phyloP scores from a whole-genome alignment of 2,888 invertebrate species.

The Tetragonisca angustula region DNA sequence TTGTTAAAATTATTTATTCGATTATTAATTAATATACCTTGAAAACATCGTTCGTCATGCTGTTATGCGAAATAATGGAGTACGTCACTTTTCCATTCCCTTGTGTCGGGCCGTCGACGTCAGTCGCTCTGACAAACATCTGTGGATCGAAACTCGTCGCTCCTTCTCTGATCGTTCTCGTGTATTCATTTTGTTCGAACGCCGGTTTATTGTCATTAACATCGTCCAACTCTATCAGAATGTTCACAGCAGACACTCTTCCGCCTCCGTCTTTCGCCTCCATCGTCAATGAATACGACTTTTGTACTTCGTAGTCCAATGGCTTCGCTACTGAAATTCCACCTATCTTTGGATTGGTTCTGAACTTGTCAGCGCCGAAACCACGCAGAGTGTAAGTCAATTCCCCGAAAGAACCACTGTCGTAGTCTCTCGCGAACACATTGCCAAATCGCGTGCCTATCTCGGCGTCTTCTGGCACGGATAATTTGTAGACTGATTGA shows the following conservation, averaged over 20 bases:
- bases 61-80: slow-evolving; percentile 88
- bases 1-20: too few species aligned
- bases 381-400: slow-evolving; percentile 91
- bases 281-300: slow-evolving; percentile 91
- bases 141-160: slow-evolving; percentile 92
- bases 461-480: slow-evolving; percentile 88
- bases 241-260: slow-evolving; percentile 88
- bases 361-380: slow-evolving; percentile 91
- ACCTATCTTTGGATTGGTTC: slow-evolving; percentile 88
- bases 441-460: slow-evolving; percentile 88
- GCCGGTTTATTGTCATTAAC: slow-evolving; percentile 91
- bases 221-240: slow-evolving; percentile 90
- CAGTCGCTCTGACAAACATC: slow-evolving; percentile 91
- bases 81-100: slow-evolving; percentile 89
- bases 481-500: slow-evolving; percentile 87
- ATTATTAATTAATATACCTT: slow-evolving; percentile 66
- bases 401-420: slow-evolving; percentile 89
- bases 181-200: slow-evolving; percentile 90
- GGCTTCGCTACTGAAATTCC: slow-evolving; percentile 88
- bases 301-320: slow-evolving; percentile 92
- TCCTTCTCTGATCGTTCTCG: slow-evolving; percentile 91
- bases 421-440: slow-evolving; percentile 89
- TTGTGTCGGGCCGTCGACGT: slow-evolving; percentile 90
- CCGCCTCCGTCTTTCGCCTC: slow-evolving; percentile 94
- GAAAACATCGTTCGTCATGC: slow-evolving; percentile 86